phyloP scores from a whole-genome alignment of 2,888 invertebrate species.

The Nudaria mundana region DNA sequence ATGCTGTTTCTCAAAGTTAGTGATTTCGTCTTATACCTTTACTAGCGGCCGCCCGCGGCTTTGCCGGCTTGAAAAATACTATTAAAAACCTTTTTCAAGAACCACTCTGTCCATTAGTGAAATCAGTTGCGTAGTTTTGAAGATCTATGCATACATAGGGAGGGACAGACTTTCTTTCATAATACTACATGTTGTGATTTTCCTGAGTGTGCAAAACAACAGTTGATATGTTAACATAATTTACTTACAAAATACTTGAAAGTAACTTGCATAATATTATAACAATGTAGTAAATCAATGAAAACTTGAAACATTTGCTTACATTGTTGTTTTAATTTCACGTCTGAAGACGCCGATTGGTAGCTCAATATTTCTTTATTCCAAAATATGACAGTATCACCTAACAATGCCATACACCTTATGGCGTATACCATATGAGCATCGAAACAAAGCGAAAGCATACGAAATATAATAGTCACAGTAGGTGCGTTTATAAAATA shows the following conservation, averaged over 20 bases:
- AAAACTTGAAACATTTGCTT: neutral
- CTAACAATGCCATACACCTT: conserved; percentile 5
- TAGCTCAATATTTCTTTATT: conserved; percentile 1
- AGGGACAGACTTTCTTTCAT: no score
- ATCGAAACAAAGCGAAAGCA: conserved; percentile 5
- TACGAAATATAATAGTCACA: neutral
- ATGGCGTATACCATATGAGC: conserved; percentile 6
- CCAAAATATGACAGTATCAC: conserved; percentile 8
- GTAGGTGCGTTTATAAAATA: neutral
- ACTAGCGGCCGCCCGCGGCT: no score
- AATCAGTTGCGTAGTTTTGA: no score
- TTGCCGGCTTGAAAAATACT: no score
- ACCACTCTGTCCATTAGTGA: no score
- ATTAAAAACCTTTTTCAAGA: no score
- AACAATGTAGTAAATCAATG: neutral
- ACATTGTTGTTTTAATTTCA: neutral
- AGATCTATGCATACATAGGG: no score
- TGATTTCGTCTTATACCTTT: no score
- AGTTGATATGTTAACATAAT: no score
- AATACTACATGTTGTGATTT: no score
- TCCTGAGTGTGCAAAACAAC: no score
- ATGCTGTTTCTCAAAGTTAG: no score
- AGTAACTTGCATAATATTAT: neutral
- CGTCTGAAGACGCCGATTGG: neutral
- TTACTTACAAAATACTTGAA: neutral